A percentile compares a stretch with the other conserved stretches of the same genome.
Conservation (phyloP, 2,113 vertebrate genomes). For the Narcine bancroftii region DNA sequence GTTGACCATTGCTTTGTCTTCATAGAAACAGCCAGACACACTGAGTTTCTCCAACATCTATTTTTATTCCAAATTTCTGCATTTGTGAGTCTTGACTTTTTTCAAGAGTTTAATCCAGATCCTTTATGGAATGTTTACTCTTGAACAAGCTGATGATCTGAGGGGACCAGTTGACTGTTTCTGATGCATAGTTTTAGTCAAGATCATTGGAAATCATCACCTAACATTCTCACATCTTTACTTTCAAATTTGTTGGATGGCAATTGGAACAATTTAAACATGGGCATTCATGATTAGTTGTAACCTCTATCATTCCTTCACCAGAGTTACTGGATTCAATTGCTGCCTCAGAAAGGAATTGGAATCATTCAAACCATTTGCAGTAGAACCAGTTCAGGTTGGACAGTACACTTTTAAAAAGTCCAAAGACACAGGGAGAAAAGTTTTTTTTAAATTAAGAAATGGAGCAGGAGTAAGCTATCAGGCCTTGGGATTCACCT, state of each 20-base stretch:
- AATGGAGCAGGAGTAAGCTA: too few species aligned
- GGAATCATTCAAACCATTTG: neutral
- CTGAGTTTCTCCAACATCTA: too few species aligned
- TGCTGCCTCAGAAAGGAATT: neutral
- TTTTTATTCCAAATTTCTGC: too few species aligned
- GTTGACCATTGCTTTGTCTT: too few species aligned
- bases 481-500: too few species aligned
- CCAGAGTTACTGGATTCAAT: neutral
- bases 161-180: neutral
- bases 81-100: too few species aligned
- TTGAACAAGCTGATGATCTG: neutral
- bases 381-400: neutral
- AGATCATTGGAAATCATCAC: neutral
- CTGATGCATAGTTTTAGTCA: neutral
- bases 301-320: neutral
- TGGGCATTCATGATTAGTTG: neutral
- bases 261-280: neutral
- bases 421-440: too few species aligned
- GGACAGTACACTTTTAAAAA: neutral
- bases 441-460: too few species aligned
- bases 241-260: neutral
- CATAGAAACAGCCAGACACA: too few species aligned
- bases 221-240: neutral
- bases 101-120: neutral
- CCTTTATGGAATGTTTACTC: neutral